Conservation (phyloP, 1,140 invertebrate genomes). For the Cotesia glomerata region DNA sequence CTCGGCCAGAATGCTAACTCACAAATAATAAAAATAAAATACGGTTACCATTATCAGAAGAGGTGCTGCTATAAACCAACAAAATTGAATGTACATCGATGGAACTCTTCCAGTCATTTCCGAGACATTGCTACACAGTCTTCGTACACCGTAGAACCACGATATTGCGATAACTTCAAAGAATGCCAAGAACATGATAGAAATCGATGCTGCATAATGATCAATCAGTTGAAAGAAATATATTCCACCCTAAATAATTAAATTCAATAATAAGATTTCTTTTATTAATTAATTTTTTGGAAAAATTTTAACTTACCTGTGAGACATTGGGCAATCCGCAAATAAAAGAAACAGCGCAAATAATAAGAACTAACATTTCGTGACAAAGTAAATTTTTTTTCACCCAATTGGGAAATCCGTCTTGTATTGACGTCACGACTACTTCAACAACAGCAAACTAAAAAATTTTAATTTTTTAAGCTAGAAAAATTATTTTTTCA, state of each 20-base stretch:
- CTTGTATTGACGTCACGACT: constrained; percentile 89
- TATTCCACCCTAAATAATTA: constrained; percentile 79
- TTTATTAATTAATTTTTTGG: too few species aligned
- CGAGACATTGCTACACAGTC: constrained; percentile 80
- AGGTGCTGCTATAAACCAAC: constrained; percentile 84
- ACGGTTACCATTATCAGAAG: constrained; percentile 77
- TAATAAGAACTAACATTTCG: constrained; percentile 82
- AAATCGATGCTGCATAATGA: constrained; percentile 89
- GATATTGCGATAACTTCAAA: constrained; percentile 89
- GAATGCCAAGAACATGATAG: constrained; percentile 90
- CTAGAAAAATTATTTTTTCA: too few species aligned
- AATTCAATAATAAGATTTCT: too few species aligned
- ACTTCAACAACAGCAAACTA: constrained; percentile 91
- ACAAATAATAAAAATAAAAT: background rate
- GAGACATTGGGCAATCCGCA: constrained; percentile 86
- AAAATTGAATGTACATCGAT: constrained; percentile 81
- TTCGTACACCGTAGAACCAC: constrained; percentile 89
- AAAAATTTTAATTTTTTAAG: too few species aligned
- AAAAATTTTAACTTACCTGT: too few species aligned
- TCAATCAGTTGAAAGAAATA: constrained; percentile 93
- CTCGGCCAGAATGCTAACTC: background rate
- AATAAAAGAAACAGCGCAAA: constrained; percentile 82
- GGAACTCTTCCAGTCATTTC: constrained; percentile 86
- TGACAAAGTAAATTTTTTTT: constrained; percentile 82
- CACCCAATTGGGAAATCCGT: constrained; percentile 86